phyloP scores from a whole-genome alignment of 2,888 invertebrate genomes.

The Epirrita christyi region DNA sequence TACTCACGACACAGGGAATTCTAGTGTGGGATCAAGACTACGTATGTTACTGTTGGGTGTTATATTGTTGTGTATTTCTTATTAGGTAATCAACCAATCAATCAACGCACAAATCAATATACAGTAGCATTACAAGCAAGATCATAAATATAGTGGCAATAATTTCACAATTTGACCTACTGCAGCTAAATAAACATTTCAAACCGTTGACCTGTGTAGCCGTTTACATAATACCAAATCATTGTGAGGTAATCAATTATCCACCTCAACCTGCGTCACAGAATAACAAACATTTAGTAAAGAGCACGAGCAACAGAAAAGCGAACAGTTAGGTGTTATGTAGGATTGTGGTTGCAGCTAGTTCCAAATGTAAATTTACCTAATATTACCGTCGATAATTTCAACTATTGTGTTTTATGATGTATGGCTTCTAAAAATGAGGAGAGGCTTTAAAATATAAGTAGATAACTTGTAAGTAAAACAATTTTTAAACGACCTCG shows the following conservation, averaged over 20 bases:
- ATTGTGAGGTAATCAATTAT: slow-evolving; percentile 24
- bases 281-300: slow-evolving; percentile 12
- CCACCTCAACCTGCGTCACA: slow-evolving; percentile 22
- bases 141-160: no score
- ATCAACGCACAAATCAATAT: no score
- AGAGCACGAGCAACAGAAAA: not conserved
- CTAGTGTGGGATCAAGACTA: no score
- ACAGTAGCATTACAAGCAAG: no score
- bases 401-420: slow-evolving; percentile 24
- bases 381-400: slow-evolving; percentile 31
- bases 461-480: no score
- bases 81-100: no score
- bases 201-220: slow-evolving; percentile 5
- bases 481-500: no score
- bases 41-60: no score
- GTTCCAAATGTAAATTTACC: slow-evolving; percentile 38
- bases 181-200: slow-evolving; percentile 8
- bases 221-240: slow-evolving; percentile 24
- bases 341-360: slow-evolving; percentile 29
- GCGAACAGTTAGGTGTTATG: slow-evolving; percentile 15
- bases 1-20: no score
- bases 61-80: no score
- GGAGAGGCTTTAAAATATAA: not conserved
- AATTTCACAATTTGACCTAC: not conserved
- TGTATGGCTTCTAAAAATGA: slow-evolving; percentile 10